phyloP scores from a whole-genome alignment of 2,888 invertebrate genomes.

The Blastobasis lacticolella region DNA sequence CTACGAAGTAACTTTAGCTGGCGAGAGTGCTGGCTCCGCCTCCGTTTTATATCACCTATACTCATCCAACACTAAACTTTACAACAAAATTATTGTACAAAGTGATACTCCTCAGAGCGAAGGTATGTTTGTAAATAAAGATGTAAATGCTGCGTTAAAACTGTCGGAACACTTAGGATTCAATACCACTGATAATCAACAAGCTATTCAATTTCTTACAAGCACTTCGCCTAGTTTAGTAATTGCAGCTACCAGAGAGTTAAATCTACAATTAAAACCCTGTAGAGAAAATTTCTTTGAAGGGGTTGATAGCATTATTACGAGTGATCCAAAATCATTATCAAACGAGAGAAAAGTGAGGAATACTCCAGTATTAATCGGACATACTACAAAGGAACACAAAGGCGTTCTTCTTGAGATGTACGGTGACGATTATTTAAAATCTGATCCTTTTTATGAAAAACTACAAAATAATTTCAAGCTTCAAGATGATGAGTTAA shows the following conservation, averaged over 20 bases:
- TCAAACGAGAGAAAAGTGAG: slow-evolving; percentile 45
- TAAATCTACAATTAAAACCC: slow-evolving; percentile 42
- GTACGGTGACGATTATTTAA: slow-evolving; percentile 1
- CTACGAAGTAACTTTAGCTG: slow-evolving; percentile 76
- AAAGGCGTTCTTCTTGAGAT: not conserved
- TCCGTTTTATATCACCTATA: slow-evolving; percentile 54
- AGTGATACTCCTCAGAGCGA: slow-evolving; percentile 56
- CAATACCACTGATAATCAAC: slow-evolving; percentile 37
- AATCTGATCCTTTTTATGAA: slow-evolving; percentile 1
- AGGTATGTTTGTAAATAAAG: slow-evolving; percentile 48
- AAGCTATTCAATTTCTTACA: slow-evolving; percentile 44
- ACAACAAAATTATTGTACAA: slow-evolving; percentile 51
- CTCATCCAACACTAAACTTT: slow-evolving; percentile 51
- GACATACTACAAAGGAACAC: slow-evolving; percentile 44
- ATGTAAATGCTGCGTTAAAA: slow-evolving; percentile 42
- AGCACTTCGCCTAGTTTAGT: slow-evolving; percentile 40
- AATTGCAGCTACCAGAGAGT: slow-evolving; percentile 38
- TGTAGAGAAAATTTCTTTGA: slow-evolving; percentile 57
- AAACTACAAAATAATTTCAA: slow-evolving; percentile 9
- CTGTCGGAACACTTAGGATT: slow-evolving; percentile 47
- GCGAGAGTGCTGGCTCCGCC: slow-evolving; percentile 68
- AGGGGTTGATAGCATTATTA: slow-evolving; percentile 49
- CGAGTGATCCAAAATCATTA: slow-evolving; percentile 44
- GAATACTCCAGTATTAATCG: slow-evolving; percentile 51
- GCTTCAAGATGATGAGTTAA: slow-evolving; percentile 13